Evolutionary conservation across 2,888 invertebrate species (phyloP).

Genomic region (Eristalinus sepulchralis): DNA sequence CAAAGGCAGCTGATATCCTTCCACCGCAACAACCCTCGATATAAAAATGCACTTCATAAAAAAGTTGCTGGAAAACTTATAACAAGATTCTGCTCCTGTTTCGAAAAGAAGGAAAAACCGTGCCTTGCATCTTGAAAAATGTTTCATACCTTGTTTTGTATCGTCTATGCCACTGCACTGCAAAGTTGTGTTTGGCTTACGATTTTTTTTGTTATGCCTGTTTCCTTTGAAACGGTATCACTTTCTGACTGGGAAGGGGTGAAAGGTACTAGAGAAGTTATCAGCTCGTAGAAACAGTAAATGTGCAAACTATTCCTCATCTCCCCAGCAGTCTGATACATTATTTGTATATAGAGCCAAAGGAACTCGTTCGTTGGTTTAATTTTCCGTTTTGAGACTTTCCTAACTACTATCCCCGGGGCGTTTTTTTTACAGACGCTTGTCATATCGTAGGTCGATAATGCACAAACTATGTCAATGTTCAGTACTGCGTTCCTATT

Average conservation of each 20-base stretch:
- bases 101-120: constrained; percentile 17
- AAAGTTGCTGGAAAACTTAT: constrained; percentile 57
- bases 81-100: constrained; percentile 66
- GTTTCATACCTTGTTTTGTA: constrained; percentile 11
- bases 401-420: constrained; percentile 24
- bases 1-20: constrained; percentile 56
- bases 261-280: constrained; percentile 41
- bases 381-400: constrained; percentile 63
- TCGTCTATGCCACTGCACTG: neutral
- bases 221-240: constrained; percentile 46
- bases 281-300: constrained; percentile 32
- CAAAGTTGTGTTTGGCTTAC: constrained; percentile 31
- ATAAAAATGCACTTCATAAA: constrained; percentile 64
- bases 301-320: constrained; percentile 38
- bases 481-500: too few relatives aligned
- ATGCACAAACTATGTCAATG: neutral
- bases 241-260: constrained; percentile 22
- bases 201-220: constrained; percentile 10
- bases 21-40: constrained; percentile 53
- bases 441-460: neutral
- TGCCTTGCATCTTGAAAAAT: constrained; percentile 44
- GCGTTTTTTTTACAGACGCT: neutral
- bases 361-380: constrained; percentile 55
- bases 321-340: neutral
- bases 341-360: constrained; percentile 57